These are phyloP conservation scores for Euzetes globulus DNA, from an alignment of 2,888 invertebrate genomes.

Conservation along the genomic window DNA sequence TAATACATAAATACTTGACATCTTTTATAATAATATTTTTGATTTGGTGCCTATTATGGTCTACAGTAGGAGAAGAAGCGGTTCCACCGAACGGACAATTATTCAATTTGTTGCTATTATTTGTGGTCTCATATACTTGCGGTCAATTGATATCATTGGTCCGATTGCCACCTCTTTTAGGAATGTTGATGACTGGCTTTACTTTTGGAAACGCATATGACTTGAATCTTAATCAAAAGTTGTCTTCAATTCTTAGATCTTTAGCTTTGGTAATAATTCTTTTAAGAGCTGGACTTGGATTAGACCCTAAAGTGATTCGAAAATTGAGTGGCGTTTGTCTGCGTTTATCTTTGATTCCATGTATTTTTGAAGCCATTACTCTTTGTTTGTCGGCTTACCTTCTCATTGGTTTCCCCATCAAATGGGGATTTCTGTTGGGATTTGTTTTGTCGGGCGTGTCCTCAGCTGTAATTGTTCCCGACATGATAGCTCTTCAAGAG, in stretches of 20 bases:
- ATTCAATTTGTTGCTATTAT: conserved; percentile 36
- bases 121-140: conserved; percentile 27
- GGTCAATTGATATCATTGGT: conserved; percentile 31
- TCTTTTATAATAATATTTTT: too few relatives aligned
- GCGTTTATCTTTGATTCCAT: conserved; percentile 40
- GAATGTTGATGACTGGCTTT: conserved; percentile 39
- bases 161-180: conserved; percentile 37
- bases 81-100: too few relatives aligned
- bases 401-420: conserved; percentile 38
- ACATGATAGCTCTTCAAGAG: conserved; percentile 46
- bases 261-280: conserved; percentile 39
- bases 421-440: conserved; percentile 42
- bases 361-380: conserved; percentile 39
- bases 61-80: too few relatives aligned
- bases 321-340: conserved; percentile 35
- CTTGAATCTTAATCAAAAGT: not conserved
- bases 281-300: conserved; percentile 40
- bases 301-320: conserved; percentile 38
- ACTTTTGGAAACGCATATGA: conserved; percentile 34
- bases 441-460: conserved; percentile 48
- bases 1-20: too few relatives aligned
- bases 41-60: too few relatives aligned
- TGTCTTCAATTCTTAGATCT: conserved; percentile 23
- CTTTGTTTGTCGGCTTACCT: conserved; percentile 33
- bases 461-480: conserved; percentile 51